Base-by-base conservation (phyloP, 92 coral and sea anemone species). In the Meandrina meandrites region DNA sequence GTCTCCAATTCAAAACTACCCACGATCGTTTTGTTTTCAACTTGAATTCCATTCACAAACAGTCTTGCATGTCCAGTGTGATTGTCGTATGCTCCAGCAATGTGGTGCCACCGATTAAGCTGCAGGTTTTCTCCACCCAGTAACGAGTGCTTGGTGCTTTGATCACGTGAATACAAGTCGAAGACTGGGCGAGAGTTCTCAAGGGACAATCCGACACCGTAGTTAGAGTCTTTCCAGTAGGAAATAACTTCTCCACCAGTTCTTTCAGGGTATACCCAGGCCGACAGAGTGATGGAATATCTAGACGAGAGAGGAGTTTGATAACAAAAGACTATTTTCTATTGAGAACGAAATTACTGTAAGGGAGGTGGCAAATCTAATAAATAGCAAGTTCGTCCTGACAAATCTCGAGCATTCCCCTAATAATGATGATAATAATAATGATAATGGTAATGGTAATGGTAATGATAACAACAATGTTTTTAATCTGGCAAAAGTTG, bases 211-310 rank as follows among this genome's bases (percentile, higher is more conserved):
- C 89, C 36, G 1, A 86, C 89, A 19, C 89, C 89, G 30, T 78
- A 79, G 69, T 66, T 50, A 2, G 89, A 86, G 47, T 79, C 40
- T 51, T 79, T 56, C 89, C 89, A 86, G 79, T 86, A 86, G 15
- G 85, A 86, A 54, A 79, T 21, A 19, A 86, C 69, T 54, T 86
- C 89, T 35, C 89, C 89, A 50, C 68, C 79, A 1, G 37, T 35
- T 14, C 71, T 51, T 57, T 79, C 79, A 12, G 89, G 32, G 70
- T 64, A 79, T 15, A 86, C 84, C 89, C 85, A 86, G 70, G 54
- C 71, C 17, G 79, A 57, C 14, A 86, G 66, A 13, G 84, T 78
- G 19, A 86, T 86, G 31, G 89, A 86, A 72, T 31, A 85, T 48
- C 88, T 85, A 74, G 32, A 73, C 68, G 32, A 53, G 73, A 8